Base-by-base conservation (phyloP, 2,113 vertebrate species). In the Astatotilapia flaviijosephi region DNA sequence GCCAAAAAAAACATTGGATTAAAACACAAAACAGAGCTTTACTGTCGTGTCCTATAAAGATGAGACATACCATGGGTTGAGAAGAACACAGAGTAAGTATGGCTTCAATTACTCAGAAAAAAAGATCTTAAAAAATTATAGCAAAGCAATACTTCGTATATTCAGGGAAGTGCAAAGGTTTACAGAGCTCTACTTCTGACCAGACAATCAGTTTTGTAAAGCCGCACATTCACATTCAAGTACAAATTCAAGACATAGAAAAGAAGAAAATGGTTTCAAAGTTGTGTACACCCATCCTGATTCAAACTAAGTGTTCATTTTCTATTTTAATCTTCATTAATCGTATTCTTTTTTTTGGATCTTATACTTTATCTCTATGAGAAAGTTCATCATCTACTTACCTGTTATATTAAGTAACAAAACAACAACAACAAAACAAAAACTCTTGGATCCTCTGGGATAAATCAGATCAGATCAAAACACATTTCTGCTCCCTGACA, bases 291-390 rank as follows among this genome's bases (percentile, higher is more conserved):
- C 3, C 6, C 21, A 12, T 12, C 12, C 33, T n/a, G 4, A 68
- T n/a, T n/a, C 62, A n/a, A 9, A 40, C 35, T 21, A 40, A 40
- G 8, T 21, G 12, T 68, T 7, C 0, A 35, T 37, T 65, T 65
- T 65, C 4, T n/a, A 21, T 75, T 56, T 51, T 21, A 9, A 82
- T 87, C 45, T 68, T 86, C 26, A 65, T 33, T 68, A 62, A 54
- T 37, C 45, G 2, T 4, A 31, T 58, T 28, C 12, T 7, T 8
- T 2, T 55, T 56, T 14, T 28, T 56, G 4, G 14, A 31, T 19
- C 31, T 26, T 35, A 15, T 62, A 37, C 28, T 37, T 21, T 47
- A 60, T n/a, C 80, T 82, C 79, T 70, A 15, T 6, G 73, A 19
- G 19, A 53, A n/a, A n/a, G 49, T n/a, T 58, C 13, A 62, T 62